Conservation (phyloP, 1,140 invertebrate genomes). For the Orchesella cincta region DNA sequence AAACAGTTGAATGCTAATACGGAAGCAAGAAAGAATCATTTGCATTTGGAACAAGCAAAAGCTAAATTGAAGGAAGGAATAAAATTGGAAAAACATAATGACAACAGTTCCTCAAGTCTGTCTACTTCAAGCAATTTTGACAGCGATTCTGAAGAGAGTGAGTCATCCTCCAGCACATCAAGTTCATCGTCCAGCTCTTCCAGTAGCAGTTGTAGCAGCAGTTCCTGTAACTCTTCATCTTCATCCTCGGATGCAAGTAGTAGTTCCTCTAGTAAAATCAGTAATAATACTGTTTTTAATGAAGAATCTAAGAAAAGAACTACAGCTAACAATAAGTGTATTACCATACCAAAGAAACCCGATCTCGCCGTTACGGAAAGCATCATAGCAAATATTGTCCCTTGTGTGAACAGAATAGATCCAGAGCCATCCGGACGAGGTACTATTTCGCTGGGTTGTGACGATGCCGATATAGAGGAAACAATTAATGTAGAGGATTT, state of each 20-base stretch:
- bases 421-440: not conserved
- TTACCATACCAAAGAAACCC: too few relatives aligned
- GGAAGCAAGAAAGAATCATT: not conserved
- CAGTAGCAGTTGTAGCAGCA: not conserved
- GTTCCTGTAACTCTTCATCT: not conserved
- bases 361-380: too few relatives aligned
- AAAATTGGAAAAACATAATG: too few relatives aligned
- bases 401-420: too few relatives aligned
- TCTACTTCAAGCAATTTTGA: too few relatives aligned
- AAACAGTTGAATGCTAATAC: not conserved
- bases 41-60: too few relatives aligned
- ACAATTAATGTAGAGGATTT: not conserved
- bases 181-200: not conserved
- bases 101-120: too few relatives aligned
- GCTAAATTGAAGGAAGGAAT: too few relatives aligned
- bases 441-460: too few relatives aligned
- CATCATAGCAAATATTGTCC: too few relatives aligned
- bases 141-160: not conserved
- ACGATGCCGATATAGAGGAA: slow-evolving; percentile 12
- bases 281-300: not conserved
- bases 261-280: not conserved
- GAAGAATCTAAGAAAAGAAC: not conserved
- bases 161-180: not conserved
- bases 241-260: not conserved
- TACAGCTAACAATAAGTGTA: too few relatives aligned